phyloP scores from a whole-genome alignment of 2,113 vertebrate genomes.

The Perca flavescens region DNA sequence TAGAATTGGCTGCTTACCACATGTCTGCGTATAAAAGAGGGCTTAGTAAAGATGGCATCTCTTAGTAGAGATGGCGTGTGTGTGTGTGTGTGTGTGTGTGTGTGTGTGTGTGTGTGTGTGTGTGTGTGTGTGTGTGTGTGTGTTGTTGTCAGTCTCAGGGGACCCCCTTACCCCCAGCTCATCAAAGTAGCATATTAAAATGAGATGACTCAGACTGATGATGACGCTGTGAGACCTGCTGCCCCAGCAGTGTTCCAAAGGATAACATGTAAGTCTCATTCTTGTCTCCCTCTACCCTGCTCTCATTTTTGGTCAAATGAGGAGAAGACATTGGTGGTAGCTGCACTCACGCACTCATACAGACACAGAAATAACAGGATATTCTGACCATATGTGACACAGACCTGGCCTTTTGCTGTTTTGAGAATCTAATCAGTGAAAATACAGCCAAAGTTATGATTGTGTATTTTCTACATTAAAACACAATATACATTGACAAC shows the following conservation, averaged over 20 bases:
- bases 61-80: neutral
- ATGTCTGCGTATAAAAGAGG: conserved; percentile 19
- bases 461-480: neutral
- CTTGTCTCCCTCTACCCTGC: conserved; percentile 28
- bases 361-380: conserved; percentile 14
- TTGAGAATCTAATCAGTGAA: conserved; percentile 6
- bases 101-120: conserved; percentile 24
- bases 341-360: neutral
- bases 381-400: neutral
- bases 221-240: conserved; percentile 69
- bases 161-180: conserved; percentile 52
- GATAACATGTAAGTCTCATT: conserved; percentile 54
- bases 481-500: neutral
- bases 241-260: conserved; percentile 54
- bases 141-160: conserved; percentile 31
- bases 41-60: neutral
- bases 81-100: neutral
- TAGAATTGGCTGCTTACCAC: conserved; percentile 44
- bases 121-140: neutral
- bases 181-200: conserved; percentile 79
- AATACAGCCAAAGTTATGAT: neutral
- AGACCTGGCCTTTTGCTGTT: neutral
- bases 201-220: conserved; percentile 74
- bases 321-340: neutral
- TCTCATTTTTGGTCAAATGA: conserved; percentile 36